A percentile compares a stretch with the other conserved stretches of the same genome.
These are phyloP conservation scores for Pinctada fucata DNA, from an alignment of 2,888 invertebrate genomes.

Conservation along the genomic window DNA sequence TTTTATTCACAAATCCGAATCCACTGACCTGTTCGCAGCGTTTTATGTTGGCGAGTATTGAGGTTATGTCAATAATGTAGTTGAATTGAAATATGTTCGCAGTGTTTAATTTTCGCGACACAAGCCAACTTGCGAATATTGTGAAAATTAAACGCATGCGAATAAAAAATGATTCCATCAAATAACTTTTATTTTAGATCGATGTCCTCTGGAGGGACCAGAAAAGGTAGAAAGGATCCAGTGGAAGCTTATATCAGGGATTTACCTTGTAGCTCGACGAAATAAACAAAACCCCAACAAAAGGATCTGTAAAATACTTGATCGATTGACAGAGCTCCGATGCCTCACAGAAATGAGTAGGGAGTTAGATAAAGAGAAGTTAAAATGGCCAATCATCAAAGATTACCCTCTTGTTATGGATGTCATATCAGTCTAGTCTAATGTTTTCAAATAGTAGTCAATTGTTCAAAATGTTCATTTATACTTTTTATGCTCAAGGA, in stretches of 20 bases:
- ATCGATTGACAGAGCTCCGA: conserved; percentile 30
- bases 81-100: no score
- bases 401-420: conserved; percentile 39
- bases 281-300: conserved; percentile 20
- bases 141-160: no score
- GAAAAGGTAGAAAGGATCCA: conserved; percentile 42
- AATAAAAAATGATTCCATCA: no score
- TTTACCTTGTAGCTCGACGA: conserved; percentile 22
- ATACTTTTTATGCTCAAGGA: no score
- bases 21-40: no score
- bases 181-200: conserved; percentile 28
- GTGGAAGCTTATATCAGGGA: conserved; percentile 35
- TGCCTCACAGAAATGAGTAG: conserved; percentile 25
- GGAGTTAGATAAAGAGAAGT: conserved; percentile 24
- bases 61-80: no score
- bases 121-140: no score
- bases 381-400: conserved; percentile 34
- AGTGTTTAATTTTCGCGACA: no score
- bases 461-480: no score
- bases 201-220: conserved; percentile 36
- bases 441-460: background rate
- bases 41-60: no score
- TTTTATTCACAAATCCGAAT: no score
- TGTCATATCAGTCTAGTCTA: background rate
- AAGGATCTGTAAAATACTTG: conserved; percentile 31